Base-by-base conservation (phyloP, 2,797 vertebrate genomes). In the Neosilurus mollespiculum region DNA sequence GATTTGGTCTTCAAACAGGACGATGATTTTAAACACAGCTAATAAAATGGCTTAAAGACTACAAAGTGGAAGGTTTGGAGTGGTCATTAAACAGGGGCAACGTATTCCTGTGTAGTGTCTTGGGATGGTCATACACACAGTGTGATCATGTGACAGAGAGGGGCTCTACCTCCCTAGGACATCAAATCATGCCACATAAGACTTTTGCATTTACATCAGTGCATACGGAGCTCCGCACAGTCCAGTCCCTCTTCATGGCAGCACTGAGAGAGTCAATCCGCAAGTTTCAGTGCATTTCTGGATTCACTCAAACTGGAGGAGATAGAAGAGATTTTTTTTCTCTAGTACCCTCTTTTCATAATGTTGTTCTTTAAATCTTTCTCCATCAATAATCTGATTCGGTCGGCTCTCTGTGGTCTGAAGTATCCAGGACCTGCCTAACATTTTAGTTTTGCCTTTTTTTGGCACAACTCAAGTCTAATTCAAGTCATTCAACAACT, bases 241-340 rank as follows among this genome's bases (percentile, higher is more conserved):
- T 16, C 12, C 22, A 12, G 9, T 34, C 49, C 67, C 20, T 70
- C 37, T 22, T 70, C 7, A 49, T 6, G 0, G 37, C 67, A 49
- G 16, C 15, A 56, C 51, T 10, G 15, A 1, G 14, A 26, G 16
- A 9, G 20, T 22, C 9, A 75, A 6, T 43, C 37, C n/a, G 53
- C 24, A 73, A 30, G 71, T 75, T 75, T 56, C 72, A 30, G 1
- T 75, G 56, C 71, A 49, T 53, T 72, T 26, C 49, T 72, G 14
- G 22, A 24, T 4, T 56, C 24, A 6, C 18, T 22, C 30, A 37
- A 30, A 67, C 18, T 10, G n/a, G 30, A 37, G 12, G 18, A n/a
- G 64, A 34, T 30, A 15, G 64, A 66, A 26, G 12, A 3, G 62
- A 24, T n/a, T 37, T 67, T 67, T 67, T n/a, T 18, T 7, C 15